A percentile compares a stretch with the other conserved stretches of the same genome.
These are phyloP conservation scores for Porites lobata DNA, from an alignment of 92 coral and sea anemone species.

Conservation along the genomic window DNA sequence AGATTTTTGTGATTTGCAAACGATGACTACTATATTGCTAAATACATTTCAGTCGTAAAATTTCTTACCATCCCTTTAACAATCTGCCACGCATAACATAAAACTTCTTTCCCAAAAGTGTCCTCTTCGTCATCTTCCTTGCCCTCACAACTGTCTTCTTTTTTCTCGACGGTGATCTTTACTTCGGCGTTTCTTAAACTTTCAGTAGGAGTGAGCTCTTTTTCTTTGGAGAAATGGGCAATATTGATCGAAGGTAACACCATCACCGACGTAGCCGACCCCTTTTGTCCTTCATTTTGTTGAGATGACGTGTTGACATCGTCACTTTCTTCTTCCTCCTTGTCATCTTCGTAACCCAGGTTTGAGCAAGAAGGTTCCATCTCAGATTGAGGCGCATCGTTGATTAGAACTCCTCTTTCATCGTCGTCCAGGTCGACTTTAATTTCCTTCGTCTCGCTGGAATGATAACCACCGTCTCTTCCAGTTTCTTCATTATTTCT, in stretches of 20 bases:
- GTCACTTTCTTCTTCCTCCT: background rate
- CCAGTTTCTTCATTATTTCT: background rate
- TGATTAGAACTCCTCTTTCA: background rate
- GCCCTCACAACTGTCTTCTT: slow-evolving; percentile 13
- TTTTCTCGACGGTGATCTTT: background rate
- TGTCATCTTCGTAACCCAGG: background rate
- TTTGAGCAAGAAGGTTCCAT: no score
- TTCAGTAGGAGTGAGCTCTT: background rate
- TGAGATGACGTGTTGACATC: background rate
- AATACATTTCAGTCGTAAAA: background rate
- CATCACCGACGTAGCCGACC: background rate
- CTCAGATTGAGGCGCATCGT: background rate
- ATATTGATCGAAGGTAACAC: background rate
- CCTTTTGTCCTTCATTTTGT: background rate
- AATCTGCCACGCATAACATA: slow-evolving; percentile 84
- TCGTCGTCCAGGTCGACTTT: background rate
- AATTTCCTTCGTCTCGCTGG: background rate
- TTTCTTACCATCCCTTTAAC: slow-evolving; percentile 80
- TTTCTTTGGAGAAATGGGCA: background rate
- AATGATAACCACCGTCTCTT: background rate
- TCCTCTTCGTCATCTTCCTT: slow-evolving; percentile 51
- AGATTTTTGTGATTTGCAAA: no score
- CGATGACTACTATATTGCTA: no score
- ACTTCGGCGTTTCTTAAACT: no score
- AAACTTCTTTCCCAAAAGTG: slow-evolving; percentile 66